Evolutionary conservation across 2,797 vertebrate species (phyloP).

Genomic region (Halcyon smyrnensis): DNA sequence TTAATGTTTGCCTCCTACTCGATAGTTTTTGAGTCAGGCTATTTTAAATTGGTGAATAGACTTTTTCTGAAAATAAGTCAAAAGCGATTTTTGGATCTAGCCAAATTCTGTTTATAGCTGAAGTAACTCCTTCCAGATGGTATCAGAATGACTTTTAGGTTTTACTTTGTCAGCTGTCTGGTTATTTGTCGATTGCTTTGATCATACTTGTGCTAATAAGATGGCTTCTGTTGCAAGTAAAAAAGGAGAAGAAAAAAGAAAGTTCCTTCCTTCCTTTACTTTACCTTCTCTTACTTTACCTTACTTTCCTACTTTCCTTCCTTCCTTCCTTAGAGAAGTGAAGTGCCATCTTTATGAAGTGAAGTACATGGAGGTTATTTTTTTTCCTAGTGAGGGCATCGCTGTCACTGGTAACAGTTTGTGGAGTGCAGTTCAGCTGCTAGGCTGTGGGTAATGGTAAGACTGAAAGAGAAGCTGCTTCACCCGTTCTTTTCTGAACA

Average conservation of each 20-base stretch:
- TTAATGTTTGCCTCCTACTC: not conserved
- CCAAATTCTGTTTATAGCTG: not conserved
- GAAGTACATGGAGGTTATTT: rapidly evolving
- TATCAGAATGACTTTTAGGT: not conserved
- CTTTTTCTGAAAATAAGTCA: not conserved
- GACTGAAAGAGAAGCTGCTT: not conserved
- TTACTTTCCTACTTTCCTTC: not conserved
- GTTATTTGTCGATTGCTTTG: not conserved
- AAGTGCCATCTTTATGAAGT: not conserved
- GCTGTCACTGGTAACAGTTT: not conserved
- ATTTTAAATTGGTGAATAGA: not conserved
- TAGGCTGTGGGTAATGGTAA: not conserved
- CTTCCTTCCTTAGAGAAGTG: not conserved
- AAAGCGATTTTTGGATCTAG: not conserved
- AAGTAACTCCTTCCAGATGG: conserved; percentile 19
- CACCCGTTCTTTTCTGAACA: not conserved
- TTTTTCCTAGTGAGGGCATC: not conserved
- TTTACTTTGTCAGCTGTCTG: not conserved
- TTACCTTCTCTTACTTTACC: no score
- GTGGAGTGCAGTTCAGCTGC: not conserved
- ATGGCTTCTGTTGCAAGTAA: not conserved
- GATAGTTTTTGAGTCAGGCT: not conserved
- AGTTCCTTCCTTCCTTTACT: no score
- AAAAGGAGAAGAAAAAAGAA: not conserved
- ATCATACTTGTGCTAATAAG: not conserved